Percentiles rank a stretch among this genome's conserved stretches.
phyloP scores from a whole-genome alignment of 2,113 vertebrate genomes.

The Labeo rohita region DNA sequence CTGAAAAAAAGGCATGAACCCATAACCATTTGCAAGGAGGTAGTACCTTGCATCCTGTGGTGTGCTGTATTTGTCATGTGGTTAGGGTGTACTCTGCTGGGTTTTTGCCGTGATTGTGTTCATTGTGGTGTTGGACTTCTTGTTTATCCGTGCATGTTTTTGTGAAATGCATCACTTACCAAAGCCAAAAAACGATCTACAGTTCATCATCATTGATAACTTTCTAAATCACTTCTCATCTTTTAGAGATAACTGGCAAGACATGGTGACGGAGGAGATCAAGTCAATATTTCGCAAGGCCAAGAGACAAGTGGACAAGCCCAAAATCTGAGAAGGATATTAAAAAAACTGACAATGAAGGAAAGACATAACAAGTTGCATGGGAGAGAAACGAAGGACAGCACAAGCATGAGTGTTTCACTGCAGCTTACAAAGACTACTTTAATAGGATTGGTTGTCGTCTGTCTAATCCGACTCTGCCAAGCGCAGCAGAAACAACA shows the following conservation, averaged over 20 bases:
- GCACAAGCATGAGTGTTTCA: conserved; percentile 59
- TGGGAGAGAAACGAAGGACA: conserved; percentile 50
- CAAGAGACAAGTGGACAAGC: conserved; percentile 74
- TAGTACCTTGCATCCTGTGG: conserved; percentile 68
- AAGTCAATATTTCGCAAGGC: conserved; percentile 80
- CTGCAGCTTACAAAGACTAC: conserved; percentile 70
- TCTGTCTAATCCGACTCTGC: conserved; percentile 74
- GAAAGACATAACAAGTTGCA: conserved; percentile 24
- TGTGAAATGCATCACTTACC: neutral
- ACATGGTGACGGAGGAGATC: conserved; percentile 84
- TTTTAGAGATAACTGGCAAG: conserved; percentile 84
- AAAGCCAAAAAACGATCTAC: neutral
- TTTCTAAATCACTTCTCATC: conserved; percentile 13
- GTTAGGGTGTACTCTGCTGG: conserved; percentile 10
- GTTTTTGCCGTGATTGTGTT: conserved; percentile 14
- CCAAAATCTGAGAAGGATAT: conserved; percentile 65
- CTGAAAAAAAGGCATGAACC: conserved; percentile 80
- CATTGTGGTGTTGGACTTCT: neutral
- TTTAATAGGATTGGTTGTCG: conserved; percentile 80
- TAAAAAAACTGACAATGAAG: neutral
- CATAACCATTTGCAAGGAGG: conserved; percentile 75
- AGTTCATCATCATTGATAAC: neutral
- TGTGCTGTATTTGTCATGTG: conserved; percentile 49
- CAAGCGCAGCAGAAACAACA: conserved; percentile 76
- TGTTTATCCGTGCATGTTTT: neutral